Base-by-base conservation (phyloP, 2,113 vertebrate species). In the Triplophysa tibetana region DNA sequence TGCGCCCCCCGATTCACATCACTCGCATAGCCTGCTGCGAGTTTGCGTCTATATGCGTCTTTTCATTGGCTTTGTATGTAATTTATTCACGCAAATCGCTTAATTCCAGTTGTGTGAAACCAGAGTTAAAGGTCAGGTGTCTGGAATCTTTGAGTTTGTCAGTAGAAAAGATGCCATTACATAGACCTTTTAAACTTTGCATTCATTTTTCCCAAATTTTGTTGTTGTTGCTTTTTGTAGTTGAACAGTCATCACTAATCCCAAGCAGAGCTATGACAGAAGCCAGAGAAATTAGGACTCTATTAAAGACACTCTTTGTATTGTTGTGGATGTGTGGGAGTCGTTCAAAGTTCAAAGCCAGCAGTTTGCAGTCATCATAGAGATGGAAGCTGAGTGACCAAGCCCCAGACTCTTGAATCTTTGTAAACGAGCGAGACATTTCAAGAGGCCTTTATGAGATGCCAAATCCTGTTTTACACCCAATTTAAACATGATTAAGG, bases 281-380 rank as follows among this genome's bases (percentile, higher is more conserved):
- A 1, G 29, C 16, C 10, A 58, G 14, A 45, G 14, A 58, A 61
- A 61, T 38, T 38, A 17, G 54, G 8, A 73, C 10, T 70, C 4
- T 19, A 70, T 69, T 48, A 66, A 66, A 45, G 11, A 24, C 66
- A 12, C 75, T 77, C 26, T 77, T 7, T 52, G 11, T 70, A 86
- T 83, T 83, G 81, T 83, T 83, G 81, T 78, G 64, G 5, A 6
- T 64, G 54, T 58, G 54, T 21, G 54, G 19, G 54, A 21, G 19
- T 19, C 19, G 7, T 7, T 43, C 65, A 64, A 66, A 87, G 85
- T 88, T 87, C 85, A 75, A 69, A 72, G 8, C 19, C 85, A 82
- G 43, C 83, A 83, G 86, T 83, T 87, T 89, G 88, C 88, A 86
- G 90, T 81, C 70, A 80, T 87, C 81, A 79, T 85, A 84, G 73